Conservation (phyloP, 2,888 invertebrate genomes). For the Dendrolimus houi region DNA sequence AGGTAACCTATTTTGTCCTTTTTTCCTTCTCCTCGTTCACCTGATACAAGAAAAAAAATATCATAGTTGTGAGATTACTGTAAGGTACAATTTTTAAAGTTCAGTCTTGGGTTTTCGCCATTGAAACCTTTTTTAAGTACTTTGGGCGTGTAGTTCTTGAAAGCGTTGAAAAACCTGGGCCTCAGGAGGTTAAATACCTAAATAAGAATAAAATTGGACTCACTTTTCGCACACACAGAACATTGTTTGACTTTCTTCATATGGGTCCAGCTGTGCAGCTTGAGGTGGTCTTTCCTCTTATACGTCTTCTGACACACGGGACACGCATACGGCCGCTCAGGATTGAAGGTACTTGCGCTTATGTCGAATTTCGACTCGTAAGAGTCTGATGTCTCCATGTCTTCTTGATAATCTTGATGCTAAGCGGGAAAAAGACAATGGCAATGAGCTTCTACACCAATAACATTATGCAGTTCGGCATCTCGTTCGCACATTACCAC, state of each 20-base stretch:
- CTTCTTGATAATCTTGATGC: not conserved
- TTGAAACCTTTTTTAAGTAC: too few species aligned
- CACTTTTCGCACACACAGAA: conserved; percentile 81
- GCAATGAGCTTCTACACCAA: not conserved
- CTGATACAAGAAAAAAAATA: too few species aligned
- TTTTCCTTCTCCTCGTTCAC: too few species aligned
- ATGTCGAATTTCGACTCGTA: not conserved
- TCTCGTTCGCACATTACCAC: too few species aligned
- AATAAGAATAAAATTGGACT: conserved; percentile 12
- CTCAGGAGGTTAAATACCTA: not conserved
- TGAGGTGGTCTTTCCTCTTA: conserved; percentile 87
- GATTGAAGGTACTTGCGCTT: conserved; percentile 16
- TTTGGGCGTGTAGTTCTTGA: too few species aligned
- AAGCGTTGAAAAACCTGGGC: too few species aligned
- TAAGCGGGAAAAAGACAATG: not conserved
- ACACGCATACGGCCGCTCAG: conserved; percentile 82
- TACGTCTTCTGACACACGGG: conserved; percentile 84
- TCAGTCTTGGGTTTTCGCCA: too few species aligned
- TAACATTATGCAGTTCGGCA: too few species aligned
- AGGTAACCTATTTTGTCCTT: too few species aligned
- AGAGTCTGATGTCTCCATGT: not conserved
- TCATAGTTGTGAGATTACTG: too few species aligned
- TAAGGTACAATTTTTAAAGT: too few species aligned
- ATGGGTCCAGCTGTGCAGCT: conserved; percentile 87
- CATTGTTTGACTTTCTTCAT: conserved; percentile 86